Percentiles rank a stretch among this genome's conserved stretches.
These are phyloP conservation scores for Procambarus virginalis DNA, from an alignment of 1,140 invertebrate genomes.

Conservation along the genomic window DNA sequence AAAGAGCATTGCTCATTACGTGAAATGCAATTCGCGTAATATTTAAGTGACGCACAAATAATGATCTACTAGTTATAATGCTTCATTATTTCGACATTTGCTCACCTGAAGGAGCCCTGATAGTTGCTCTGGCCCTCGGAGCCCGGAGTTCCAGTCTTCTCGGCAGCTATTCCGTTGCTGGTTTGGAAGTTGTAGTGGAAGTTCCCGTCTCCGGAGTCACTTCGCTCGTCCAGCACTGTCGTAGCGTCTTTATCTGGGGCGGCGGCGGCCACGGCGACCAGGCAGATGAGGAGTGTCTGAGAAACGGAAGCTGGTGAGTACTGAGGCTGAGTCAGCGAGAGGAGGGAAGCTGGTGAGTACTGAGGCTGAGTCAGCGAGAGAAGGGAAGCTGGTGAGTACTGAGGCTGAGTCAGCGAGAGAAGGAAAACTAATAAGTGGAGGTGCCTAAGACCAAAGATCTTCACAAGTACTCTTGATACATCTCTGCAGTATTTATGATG, in stretches of 20 bases:
- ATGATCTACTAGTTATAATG: not conserved
- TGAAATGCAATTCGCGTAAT: not conserved
- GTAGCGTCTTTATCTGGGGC: slow-evolving; percentile 21
- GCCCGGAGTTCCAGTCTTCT: slow-evolving; percentile 21
- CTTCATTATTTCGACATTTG: not conserved
- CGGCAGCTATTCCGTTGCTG: slow-evolving; percentile 32
- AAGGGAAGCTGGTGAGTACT: too few relatives aligned
- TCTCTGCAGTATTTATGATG: too few relatives aligned
- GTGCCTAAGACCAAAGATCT: too few relatives aligned
- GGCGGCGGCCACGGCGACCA: slow-evolving; percentile 21
- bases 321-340: not conserved
- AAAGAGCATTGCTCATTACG: not conserved
- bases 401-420: too few relatives aligned
- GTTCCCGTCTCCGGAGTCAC: slow-evolving; percentile 34
- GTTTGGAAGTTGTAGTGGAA: slow-evolving; percentile 28
- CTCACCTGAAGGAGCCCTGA: slow-evolving; percentile 33
- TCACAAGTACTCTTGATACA: too few relatives aligned
- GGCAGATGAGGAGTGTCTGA: slow-evolving; percentile 34
- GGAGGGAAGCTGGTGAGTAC: not conserved
- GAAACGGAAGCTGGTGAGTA: too few relatives aligned
- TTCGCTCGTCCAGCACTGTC: slow-evolving; percentile 13
- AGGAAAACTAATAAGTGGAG: too few relatives aligned
- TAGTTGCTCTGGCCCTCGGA: slow-evolving; percentile 40
- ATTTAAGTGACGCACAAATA: too few relatives aligned
- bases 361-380: not conserved